Evolutionary conservation across 2,113 vertebrate genomes (phyloP), one percentile per base, ranked within the genome.

Genomic region (Sigmodon hispidus): DNA sequence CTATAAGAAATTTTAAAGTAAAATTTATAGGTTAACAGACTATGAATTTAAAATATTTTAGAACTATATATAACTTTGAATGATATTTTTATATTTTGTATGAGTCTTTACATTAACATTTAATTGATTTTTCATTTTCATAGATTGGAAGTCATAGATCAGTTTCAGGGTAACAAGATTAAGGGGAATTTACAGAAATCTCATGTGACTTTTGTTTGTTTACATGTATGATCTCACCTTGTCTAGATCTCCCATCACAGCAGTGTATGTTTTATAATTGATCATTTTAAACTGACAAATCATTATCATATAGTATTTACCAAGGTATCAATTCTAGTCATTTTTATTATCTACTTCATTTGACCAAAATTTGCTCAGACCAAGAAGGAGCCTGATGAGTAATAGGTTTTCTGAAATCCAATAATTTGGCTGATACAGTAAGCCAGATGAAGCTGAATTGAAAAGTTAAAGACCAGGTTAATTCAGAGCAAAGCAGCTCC

Each of bases 1-100:
- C 13, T n/a, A 15, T 34, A 69, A 69, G 16, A 34, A 69, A 69
- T 17, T 69, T n/a, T 69, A 69, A 65, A 67, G 29, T 61, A 69
- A 72, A 72, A 3, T 2, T 40, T 0, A 11, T 57, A 52, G 8
- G 34, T 12, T 80, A 79, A 22, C 31, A 89, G 1, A 31, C 7
- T 70, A 70, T n/a, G 16, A 0, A 83, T 8, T 31, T 91, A 3
- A 55, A 80, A 2, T 36, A 7, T 69, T 73, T 81, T 8, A 24
- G 69, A 96, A 79, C 3, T 65, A 40, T 52, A 63, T 31, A 65
- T 31, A 52, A 3, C 55, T 93, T 69, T 55, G 12, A 79, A 22
- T 93, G 29, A 52, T 45, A 59, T 31, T 77, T 75, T 90, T 13
- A 40, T 59, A 91, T 61, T 86, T 94, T 94, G 36, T 61, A 69